Percentiles rank a stretch among this genome's conserved stretches.
phyloP scores from a whole-genome alignment of 2,797 vertebrate species.

The Enteromius unitaeniatus region DNA sequence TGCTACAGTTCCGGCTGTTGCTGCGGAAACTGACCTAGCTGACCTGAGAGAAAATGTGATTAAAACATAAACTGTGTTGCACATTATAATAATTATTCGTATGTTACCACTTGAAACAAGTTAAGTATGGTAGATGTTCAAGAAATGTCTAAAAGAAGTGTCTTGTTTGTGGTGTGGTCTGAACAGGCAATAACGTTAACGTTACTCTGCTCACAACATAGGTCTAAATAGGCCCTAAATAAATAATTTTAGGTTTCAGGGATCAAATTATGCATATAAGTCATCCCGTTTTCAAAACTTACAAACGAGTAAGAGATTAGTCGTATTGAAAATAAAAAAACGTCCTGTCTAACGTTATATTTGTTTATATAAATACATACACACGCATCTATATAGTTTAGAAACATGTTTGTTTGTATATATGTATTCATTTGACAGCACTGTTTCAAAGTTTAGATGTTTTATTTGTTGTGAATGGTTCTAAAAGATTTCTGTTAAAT shows the following conservation, averaged over 20 bases:
- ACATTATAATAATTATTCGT: not conserved
- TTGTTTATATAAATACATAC: not conserved
- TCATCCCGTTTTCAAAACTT: not conserved
- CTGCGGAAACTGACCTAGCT: not conserved
- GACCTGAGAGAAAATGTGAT: not conserved
- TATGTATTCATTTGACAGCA: not conserved
- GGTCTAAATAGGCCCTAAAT: too few species aligned
- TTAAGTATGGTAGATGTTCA: not conserved
- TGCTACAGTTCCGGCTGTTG: slow-evolving; percentile 23
- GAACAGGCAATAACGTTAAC: not conserved
- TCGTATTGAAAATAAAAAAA: too few species aligned
- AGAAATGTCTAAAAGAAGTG: too few species aligned
- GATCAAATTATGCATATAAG: not conserved
- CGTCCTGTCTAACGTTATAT: not conserved
- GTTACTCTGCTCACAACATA: not conserved
- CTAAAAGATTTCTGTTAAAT: not conserved
- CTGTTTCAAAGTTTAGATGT: not conserved
- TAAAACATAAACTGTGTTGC: not conserved
- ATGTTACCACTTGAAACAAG: not conserved
- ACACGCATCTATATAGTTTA: not conserved
- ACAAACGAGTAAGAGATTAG: not conserved
- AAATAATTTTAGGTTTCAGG: not conserved
- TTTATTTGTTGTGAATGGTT: not conserved
- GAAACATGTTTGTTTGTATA: not conserved
- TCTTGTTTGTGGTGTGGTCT: not conserved